Conservation (phyloP, 2,888 invertebrate species). For the Craniophora ligustri region DNA sequence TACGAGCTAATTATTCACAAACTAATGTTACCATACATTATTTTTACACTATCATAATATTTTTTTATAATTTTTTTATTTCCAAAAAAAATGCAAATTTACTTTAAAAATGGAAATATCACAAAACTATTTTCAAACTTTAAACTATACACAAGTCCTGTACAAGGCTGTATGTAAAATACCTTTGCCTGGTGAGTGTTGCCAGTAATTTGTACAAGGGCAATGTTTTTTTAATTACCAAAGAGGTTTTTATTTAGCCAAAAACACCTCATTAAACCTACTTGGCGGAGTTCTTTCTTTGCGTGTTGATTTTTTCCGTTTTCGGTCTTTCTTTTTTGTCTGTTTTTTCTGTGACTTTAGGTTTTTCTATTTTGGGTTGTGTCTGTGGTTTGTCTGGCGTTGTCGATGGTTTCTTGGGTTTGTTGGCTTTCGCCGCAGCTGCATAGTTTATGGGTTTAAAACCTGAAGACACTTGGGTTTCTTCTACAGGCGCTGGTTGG, state of each 20-base stretch:
- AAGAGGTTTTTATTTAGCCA: constrained; percentile 36
- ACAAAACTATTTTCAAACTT: constrained; percentile 51
- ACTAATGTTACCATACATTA: constrained; percentile 45
- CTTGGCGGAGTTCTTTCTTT: constrained; percentile 79
- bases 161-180: constrained; percentile 42
- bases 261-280: constrained; percentile 54
- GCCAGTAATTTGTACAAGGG: constrained; percentile 47
- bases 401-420: constrained; percentile 79
- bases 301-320: constrained; percentile 51
- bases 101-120: constrained; percentile 51
- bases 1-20: constrained; percentile 53
- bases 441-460: constrained; percentile 84
- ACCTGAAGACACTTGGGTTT: constrained; percentile 50
- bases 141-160: constrained; percentile 50
- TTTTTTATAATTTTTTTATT: constrained; percentile 37
- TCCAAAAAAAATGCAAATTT: constrained; percentile 54
- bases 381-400: constrained; percentile 56
- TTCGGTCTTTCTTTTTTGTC: constrained; percentile 57
- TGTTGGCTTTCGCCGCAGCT: constrained; percentile 82
- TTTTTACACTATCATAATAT: constrained; percentile 50
- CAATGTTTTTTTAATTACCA: constrained; percentile 38
- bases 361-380: constrained; percentile 50
- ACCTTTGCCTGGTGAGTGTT: constrained; percentile 33
- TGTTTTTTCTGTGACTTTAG: constrained; percentile 45
- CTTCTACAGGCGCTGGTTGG: constrained; percentile 56